Conservation (phyloP, 1,140 invertebrate species). For the Campoletis sonorensis region DNA sequence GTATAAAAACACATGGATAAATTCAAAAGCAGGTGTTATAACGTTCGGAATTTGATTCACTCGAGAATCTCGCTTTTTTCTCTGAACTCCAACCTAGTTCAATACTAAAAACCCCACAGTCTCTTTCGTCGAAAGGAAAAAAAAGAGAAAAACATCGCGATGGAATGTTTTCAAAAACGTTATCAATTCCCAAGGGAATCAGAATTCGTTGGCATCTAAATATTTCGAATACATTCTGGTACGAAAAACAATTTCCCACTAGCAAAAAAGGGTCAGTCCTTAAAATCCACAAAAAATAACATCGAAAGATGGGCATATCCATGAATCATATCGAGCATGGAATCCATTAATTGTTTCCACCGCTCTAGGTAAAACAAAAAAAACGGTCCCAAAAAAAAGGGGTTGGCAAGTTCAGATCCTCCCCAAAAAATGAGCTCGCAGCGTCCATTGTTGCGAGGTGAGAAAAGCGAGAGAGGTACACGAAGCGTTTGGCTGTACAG, state of each 20-base stretch:
- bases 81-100: neutral
- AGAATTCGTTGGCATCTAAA: too few relatives aligned
- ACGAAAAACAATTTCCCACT: neutral
- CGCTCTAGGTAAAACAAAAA: too few relatives aligned
- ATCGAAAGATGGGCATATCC: too few relatives aligned
- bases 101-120: neutral
- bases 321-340: too few relatives aligned
- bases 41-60: constrained; percentile 63
- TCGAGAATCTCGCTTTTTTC: constrained; percentile 49
- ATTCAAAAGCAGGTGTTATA: constrained; percentile 65
- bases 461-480: neutral
- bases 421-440: constrained; percentile 13
- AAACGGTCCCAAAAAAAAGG: too few relatives aligned
- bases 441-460: constrained; percentile 41
- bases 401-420: too few relatives aligned
- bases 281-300: too few relatives aligned
- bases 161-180: neutral
- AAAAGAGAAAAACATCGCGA: too few relatives aligned
- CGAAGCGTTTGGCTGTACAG: neutral
- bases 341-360: too few relatives aligned
- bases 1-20: constrained; percentile 45
- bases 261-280: neutral
- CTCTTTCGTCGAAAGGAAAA: too few relatives aligned
- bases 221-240: neutral
- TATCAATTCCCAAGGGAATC: neutral